Conservation (phyloP, 2,888 invertebrate genomes). For the Sinopyrophorus schimmeli region DNA sequence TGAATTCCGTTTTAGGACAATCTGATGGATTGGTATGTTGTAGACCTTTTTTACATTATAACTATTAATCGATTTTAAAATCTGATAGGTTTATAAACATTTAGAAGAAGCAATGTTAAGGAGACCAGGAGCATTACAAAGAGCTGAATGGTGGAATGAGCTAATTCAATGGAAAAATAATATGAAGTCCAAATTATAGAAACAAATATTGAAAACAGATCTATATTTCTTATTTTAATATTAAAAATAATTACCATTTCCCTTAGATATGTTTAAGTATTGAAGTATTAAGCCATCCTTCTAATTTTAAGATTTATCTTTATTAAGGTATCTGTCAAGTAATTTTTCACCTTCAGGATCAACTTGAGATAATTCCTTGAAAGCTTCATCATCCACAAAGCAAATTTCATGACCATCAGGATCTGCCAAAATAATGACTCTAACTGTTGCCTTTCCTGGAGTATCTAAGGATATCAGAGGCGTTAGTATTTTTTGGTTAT, state of each 20-base stretch:
- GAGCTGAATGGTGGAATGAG: conserved; percentile 79
- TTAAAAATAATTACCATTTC: no score
- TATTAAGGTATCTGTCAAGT: conserved; percentile 67
- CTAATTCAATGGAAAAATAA: conserved; percentile 61
- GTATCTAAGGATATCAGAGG: conserved; percentile 92
- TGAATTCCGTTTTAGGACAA: conserved; percentile 82
- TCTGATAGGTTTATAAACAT: conserved; percentile 71
- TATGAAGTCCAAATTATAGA: conserved; percentile 57
- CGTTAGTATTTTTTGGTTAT: conserved; percentile 77
- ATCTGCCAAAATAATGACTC: conserved; percentile 95
- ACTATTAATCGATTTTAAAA: no score
- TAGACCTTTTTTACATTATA: no score
- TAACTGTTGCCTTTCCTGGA: conserved; percentile 95
- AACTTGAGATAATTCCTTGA: conserved; percentile 81
- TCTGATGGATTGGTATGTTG: conserved; percentile 88
- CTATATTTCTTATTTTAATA: no score
- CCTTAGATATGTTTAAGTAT: no score
- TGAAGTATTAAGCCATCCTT: no score
- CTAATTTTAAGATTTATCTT: conserved; percentile 15
- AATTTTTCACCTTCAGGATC: conserved; percentile 83
- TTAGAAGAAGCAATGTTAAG: conserved; percentile 67
- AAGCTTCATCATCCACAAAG: conserved; percentile 96
- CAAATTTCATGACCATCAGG: conserved; percentile 98
- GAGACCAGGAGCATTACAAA: conserved; percentile 65
- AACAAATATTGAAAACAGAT: no score